Evolutionary conservation across 1,140 invertebrate genomes (phyloP).

Genomic region (Drosophila obscura): DNA sequence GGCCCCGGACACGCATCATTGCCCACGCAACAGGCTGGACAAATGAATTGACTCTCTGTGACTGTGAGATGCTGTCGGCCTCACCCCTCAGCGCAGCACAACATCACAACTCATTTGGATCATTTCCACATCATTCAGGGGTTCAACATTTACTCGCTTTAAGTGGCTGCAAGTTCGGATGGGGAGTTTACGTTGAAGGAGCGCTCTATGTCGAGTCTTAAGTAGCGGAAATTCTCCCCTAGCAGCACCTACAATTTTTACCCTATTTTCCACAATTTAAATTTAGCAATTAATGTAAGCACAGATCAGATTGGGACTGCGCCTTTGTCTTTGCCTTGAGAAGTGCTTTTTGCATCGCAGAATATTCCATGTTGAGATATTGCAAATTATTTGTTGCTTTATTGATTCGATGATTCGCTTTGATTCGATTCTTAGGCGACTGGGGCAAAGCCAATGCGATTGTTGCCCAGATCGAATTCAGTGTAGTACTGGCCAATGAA

Average conservation of each 20-base stretch:
- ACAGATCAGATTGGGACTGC: background rate
- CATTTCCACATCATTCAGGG: background rate
- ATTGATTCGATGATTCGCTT: constrained; percentile 3
- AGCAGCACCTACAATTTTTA: no score
- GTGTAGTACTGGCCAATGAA: constrained; percentile 98
- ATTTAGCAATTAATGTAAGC: background rate
- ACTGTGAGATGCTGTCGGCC: constrained; percentile 9
- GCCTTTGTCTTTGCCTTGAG: no score
- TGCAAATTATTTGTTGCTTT: constrained; percentile 10
- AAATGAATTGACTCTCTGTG: constrained; percentile 62
- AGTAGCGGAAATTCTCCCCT: no score
- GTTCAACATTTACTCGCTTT: background rate
- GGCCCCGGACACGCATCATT: constrained; percentile 29
- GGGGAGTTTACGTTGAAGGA: background rate
- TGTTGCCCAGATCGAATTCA: constrained; percentile 96
- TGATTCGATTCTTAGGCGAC: constrained; percentile 50
- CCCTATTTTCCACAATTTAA: no score
- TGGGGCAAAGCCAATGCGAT: constrained; percentile 95
- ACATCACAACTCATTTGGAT: constrained; percentile 13
- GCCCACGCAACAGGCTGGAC: constrained; percentile 47
- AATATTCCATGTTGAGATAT: background rate
- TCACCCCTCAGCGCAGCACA: background rate
- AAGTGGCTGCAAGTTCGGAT: background rate
- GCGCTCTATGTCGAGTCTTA: no score
- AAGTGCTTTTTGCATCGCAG: background rate